Evolutionary conservation across 1,140 invertebrate species (phyloP).

Genomic region (Drosophila obscura): DNA sequence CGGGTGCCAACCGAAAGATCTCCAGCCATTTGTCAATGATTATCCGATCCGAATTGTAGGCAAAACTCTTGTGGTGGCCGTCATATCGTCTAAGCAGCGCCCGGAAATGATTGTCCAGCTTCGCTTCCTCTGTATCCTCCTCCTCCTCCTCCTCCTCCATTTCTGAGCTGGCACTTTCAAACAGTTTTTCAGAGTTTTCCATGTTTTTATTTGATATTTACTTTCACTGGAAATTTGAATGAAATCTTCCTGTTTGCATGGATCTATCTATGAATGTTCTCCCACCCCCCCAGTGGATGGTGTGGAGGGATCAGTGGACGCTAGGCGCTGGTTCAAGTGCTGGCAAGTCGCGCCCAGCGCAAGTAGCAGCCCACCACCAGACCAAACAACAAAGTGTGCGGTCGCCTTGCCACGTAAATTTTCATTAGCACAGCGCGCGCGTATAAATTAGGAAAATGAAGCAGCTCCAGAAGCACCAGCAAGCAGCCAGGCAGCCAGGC

Average conservation of each 20-base stretch:
- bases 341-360: not conserved
- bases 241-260: constrained; percentile 4
- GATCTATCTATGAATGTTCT: not conserved
- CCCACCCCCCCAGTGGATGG: no score
- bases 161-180: not conserved
- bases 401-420: constrained; percentile 75
- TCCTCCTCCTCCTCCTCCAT: constrained; percentile 22
- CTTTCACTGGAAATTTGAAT: constrained; percentile 17
- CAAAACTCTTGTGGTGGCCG: not conserved
- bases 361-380: constrained; percentile 8
- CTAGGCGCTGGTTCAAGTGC: no score
- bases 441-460: constrained; percentile 82
- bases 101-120: constrained; percentile 51
- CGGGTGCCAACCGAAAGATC: constrained; percentile 22
- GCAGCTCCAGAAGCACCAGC: constrained; percentile 46
- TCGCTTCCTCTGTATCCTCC: constrained; percentile 28
- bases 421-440: constrained; percentile 73
- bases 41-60: constrained; percentile 33
- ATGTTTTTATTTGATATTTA: not conserved
- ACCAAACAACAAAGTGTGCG: constrained; percentile 55
- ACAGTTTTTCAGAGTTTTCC: not conserved
- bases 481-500: constrained; percentile 29
- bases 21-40: constrained; percentile 48
- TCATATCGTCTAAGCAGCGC: constrained; percentile 21
- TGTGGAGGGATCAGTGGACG: not conserved